These are phyloP conservation scores for Mormyrops attenuatus DNA, from an alignment of 2,797 vertebrate species.

Conservation along the genomic window DNA sequence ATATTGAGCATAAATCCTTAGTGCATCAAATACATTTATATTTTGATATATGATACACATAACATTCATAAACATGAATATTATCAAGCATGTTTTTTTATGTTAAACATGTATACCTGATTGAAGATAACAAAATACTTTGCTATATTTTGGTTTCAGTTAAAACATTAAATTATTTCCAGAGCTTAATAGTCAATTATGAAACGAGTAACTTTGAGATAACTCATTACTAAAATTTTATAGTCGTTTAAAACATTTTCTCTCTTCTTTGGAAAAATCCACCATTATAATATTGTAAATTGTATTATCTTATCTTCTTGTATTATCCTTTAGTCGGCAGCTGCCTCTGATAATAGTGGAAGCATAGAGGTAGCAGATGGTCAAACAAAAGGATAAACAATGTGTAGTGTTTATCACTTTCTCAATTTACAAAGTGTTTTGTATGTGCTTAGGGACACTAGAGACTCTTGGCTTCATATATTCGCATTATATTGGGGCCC, in stretches of 20 bases:
- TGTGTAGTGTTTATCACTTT: not conserved
- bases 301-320: not conserved
- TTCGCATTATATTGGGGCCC: not conserved
- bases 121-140: not conserved
- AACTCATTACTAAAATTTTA: not conserved
- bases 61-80: slow-evolving; percentile 9
- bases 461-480: not conserved
- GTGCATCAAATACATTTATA: slow-evolving; percentile 25
- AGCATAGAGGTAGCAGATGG: not conserved
- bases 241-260: not conserved
- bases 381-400: not conserved
- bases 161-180: slow-evolving; percentile 38
- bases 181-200: slow-evolving; percentile 27
- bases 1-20: not conserved
- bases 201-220: not conserved
- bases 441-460: not conserved
- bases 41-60: slow-evolving; percentile 37
- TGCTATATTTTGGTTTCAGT: slow-evolving; percentile 14
- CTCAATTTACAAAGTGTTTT: not conserved
- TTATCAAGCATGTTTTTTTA: not conserved
- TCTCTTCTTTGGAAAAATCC: not conserved
- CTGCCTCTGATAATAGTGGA: not conserved
- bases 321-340: not conserved
- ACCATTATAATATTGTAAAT: not conserved
- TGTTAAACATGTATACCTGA: slow-evolving; percentile 1